phyloP scores from a whole-genome alignment of 2,113 vertebrate species.

The Nansenia antarctica region DNA sequence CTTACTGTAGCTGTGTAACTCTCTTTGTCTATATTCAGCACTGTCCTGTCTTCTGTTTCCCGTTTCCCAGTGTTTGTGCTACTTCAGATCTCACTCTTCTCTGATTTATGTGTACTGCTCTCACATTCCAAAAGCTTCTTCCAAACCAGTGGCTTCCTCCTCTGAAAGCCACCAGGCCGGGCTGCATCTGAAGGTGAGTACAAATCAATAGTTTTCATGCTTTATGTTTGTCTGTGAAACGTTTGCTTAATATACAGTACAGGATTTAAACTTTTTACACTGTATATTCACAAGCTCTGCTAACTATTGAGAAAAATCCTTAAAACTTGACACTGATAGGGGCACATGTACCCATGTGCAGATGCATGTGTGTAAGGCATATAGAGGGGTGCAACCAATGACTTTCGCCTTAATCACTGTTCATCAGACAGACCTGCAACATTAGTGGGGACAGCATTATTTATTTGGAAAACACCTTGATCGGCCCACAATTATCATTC shows the following conservation, averaged over 20 bases:
- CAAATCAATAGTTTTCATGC: not conserved
- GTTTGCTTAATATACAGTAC: too few species aligned
- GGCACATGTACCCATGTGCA: not conserved
- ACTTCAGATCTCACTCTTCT: not conserved
- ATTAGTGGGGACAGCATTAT: not conserved
- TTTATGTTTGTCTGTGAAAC: not conserved
- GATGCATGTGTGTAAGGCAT: too few species aligned
- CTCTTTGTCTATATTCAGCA: not conserved
- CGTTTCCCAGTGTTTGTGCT: not conserved
- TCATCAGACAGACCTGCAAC: not conserved
- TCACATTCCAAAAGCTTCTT: not conserved
- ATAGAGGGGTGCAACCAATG: not conserved
- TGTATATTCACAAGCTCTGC: not conserved
- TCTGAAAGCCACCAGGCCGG: constrained; percentile 12
- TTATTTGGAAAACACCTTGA: too few species aligned
- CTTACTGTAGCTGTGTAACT: not conserved
- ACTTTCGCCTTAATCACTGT: not conserved
- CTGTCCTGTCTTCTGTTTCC: not conserved
- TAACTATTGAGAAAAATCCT: not conserved
- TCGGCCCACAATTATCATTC: too few species aligned
- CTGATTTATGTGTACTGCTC: not conserved
- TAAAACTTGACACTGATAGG: not conserved
- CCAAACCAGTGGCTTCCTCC: constrained; percentile 55
- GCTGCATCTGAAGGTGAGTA: constrained; percentile 55
- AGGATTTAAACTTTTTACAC: not conserved